These are phyloP conservation scores for Hypocryptadius cinnamomeus DNA, from an alignment of 2,113 vertebrate species.

Conservation along the genomic window DNA sequence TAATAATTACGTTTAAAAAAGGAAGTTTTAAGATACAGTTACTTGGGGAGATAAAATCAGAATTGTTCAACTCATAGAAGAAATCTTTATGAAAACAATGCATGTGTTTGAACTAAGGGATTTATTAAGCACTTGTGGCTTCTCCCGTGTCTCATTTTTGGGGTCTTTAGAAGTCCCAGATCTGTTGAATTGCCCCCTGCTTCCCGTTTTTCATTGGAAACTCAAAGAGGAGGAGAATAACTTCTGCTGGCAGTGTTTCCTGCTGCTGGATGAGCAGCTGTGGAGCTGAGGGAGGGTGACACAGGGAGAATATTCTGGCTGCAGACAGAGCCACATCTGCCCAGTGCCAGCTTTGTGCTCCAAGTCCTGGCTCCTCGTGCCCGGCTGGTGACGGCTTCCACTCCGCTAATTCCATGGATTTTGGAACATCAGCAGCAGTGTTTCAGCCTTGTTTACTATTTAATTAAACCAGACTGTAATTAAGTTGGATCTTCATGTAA, in stretches of 20 bases:
- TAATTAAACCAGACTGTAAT: not conserved
- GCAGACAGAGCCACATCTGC: not conserved
- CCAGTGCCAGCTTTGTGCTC: not conserved
- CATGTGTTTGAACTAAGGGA: not conserved
- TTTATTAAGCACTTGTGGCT: not conserved
- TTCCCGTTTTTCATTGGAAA: not conserved
- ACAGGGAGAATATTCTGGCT: accelerated
- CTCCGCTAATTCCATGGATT: not conserved
- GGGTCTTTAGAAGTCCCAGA: not conserved
- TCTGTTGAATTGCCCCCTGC: not conserved
- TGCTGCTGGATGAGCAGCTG: not conserved
- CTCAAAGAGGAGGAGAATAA: not conserved
- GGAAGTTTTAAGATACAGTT: not conserved
- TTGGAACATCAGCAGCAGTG: not conserved
- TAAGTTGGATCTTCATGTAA: not conserved
- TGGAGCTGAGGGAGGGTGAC: not conserved
- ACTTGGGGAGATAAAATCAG: not conserved
- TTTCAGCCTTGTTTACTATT: not conserved
- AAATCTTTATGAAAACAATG: not conserved
- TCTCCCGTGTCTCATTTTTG: not conserved
- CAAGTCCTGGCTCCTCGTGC: not conserved
- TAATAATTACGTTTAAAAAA: not conserved
- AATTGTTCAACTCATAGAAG: not conserved
- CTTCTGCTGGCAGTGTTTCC: not conserved
- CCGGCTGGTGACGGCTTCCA: not conserved